These are phyloP conservation scores for Melieria crassipennis DNA, from an alignment of 2,888 invertebrate species.

Conservation along the genomic window DNA sequence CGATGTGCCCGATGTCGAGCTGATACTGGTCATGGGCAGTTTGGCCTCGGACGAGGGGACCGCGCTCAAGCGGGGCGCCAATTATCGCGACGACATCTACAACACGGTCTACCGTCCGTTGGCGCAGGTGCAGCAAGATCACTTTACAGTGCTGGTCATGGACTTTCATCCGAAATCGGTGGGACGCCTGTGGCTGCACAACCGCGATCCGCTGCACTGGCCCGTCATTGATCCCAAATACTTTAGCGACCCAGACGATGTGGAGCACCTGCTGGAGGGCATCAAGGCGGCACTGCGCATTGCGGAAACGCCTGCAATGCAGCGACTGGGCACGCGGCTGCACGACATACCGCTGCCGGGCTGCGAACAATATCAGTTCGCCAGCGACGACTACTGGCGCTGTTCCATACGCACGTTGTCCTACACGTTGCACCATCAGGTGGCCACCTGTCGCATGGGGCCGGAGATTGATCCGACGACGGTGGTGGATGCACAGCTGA, in stretches of 20 bases:
- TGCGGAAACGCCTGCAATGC: constrained; percentile 69
- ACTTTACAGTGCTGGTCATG: constrained; percentile 72
- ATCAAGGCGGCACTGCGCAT: constrained; percentile 71
- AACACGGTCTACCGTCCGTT: constrained; percentile 64
- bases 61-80: constrained; percentile 68
- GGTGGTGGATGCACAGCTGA: constrained; percentile 72
- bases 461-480: constrained; percentile 69
- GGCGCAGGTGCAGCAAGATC: constrained; percentile 68
- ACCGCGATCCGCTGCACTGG: constrained; percentile 78
- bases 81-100: constrained; percentile 68
- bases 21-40: constrained; percentile 72
- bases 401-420: constrained; percentile 72
- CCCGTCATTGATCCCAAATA: constrained; percentile 87
- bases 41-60: constrained; percentile 70
- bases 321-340: constrained; percentile 68
- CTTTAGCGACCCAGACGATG: constrained; percentile 73
- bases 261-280: constrained; percentile 71
- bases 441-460: constrained; percentile 77
- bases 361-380: constrained; percentile 67
- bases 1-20: constrained; percentile 74
- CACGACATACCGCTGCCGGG: constrained; percentile 68
- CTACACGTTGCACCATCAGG: constrained; percentile 72
- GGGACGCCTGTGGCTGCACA: constrained; percentile 73
- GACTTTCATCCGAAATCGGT: constrained; percentile 78
- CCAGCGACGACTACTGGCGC: constrained; percentile 74